These are phyloP conservation scores for Eilema depressum DNA, from an alignment of 2,888 invertebrate species.

Conservation along the genomic window DNA sequence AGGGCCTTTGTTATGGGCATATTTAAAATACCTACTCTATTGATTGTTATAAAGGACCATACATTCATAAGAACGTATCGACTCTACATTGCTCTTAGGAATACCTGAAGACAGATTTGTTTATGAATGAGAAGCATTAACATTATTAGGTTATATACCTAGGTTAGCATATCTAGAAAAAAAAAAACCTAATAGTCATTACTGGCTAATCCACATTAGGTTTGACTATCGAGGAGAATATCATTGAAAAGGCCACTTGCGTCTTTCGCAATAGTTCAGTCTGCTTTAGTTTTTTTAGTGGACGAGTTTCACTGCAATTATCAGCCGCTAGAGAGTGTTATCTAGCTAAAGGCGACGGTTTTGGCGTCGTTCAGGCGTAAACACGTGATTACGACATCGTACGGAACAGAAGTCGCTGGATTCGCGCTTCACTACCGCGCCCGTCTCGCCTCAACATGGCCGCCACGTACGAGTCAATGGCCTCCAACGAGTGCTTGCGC, in stretches of 20 bases:
- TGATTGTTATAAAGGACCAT: background rate
- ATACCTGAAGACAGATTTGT: background rate
- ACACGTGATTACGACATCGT: slow-evolving; percentile 74
- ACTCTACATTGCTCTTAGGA: background rate
- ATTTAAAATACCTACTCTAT: slow-evolving; percentile 15
- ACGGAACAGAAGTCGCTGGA: slow-evolving; percentile 77
- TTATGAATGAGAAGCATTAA: background rate
- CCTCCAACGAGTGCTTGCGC: slow-evolving; percentile 85
- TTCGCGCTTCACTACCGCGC: slow-evolving; percentile 79
- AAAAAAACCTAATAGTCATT: background rate
- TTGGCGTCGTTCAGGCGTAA: slow-evolving; percentile 51
- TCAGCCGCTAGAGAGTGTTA: slow-evolving; percentile 12
- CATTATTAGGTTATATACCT: background rate
- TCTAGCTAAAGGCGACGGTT: slow-evolving; percentile 45
- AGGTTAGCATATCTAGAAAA: background rate
- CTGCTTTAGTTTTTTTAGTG: background rate
- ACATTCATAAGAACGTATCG: background rate
- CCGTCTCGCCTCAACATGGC: slow-evolving; percentile 71
- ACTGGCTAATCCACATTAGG: background rate
- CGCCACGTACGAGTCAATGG: slow-evolving; percentile 81
- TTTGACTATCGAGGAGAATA: background rate
- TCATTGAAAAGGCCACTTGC: background rate
- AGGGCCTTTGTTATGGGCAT: background rate
- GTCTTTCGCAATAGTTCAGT: background rate
- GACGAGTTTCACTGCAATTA: background rate